Conservation (phyloP, 2,888 invertebrate genomes). For the Sericinus montela region DNA sequence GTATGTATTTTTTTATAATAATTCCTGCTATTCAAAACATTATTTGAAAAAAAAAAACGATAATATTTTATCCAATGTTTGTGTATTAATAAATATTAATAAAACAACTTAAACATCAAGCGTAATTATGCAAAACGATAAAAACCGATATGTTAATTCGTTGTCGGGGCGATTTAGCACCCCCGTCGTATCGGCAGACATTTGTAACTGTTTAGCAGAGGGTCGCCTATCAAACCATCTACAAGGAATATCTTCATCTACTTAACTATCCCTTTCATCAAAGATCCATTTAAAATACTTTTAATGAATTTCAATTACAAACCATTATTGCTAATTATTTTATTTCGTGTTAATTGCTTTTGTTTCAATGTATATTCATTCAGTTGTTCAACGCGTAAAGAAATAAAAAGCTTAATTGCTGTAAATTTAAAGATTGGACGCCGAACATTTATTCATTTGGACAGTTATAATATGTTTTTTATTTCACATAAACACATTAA, state of each 20-base stretch:
- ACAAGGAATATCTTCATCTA: slow-evolving; percentile 30
- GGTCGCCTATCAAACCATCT: slow-evolving; percentile 55
- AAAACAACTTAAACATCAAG: slow-evolving; percentile 21
- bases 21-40: too few species aligned
- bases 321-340: slow-evolving; percentile 23
- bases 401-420: too few species aligned
- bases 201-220: slow-evolving; percentile 53
- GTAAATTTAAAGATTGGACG: too few species aligned
- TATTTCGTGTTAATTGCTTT: slow-evolving; percentile 15
- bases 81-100: slow-evolving; percentile 7
- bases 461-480: too few species aligned
- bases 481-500: too few species aligned
- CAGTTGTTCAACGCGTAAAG: too few species aligned
- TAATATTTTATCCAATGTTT: too few species aligned
- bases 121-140: slow-evolving; percentile 63
- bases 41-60: too few species aligned
- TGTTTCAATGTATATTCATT: background rate
- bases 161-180: slow-evolving; percentile 70
- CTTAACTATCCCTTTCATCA: slow-evolving; percentile 50
- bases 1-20: too few species aligned
- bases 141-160: slow-evolving; percentile 69
- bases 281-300: slow-evolving; percentile 39
- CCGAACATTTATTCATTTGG: too few species aligned
- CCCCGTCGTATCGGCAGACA: slow-evolving; percentile 48
- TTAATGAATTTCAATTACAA: slow-evolving; percentile 35